Percentiles rank a stretch among this genome's conserved stretches.
phyloP scores from a whole-genome alignment of 2,797 vertebrate species.

The Silurus aristotelis region DNA sequence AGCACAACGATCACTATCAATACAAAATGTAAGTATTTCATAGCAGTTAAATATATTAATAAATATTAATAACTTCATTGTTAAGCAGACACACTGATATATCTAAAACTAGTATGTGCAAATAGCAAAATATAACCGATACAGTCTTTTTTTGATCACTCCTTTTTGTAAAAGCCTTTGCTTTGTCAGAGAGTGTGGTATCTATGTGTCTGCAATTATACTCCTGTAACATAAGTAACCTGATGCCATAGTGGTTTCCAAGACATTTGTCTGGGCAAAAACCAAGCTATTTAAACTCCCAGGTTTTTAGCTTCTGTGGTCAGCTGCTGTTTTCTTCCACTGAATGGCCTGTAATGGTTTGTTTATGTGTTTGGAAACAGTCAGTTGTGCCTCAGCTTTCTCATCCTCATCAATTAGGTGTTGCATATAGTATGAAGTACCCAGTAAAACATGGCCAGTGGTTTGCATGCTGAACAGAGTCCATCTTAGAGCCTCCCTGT shows the following conservation, averaged over 20 bases:
- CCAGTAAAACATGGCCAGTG: slow-evolving; percentile 88
- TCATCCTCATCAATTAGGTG: slow-evolving; percentile 85
- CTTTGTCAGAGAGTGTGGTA: neutral
- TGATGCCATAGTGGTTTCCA: slow-evolving; percentile 8
- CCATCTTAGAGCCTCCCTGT: slow-evolving; percentile 88
- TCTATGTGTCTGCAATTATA: slow-evolving; percentile 14
- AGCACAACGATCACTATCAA: neutral
- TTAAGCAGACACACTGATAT: neutral
- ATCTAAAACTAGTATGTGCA: slow-evolving; percentile 23
- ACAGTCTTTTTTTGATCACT: slow-evolving; percentile 10
- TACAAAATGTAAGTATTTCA: slow-evolving; percentile 9
- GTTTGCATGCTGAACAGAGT: slow-evolving; percentile 88
- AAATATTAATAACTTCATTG: slow-evolving; percentile 26
- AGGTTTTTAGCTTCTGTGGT: slow-evolving; percentile 13
- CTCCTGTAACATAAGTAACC: slow-evolving; percentile 29
- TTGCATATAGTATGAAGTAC: slow-evolving; percentile 90
- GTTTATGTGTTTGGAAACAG: slow-evolving; percentile 24
- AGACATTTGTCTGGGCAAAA: neutral
- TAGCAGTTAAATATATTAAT: slow-evolving; percentile 22
- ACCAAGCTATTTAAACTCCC: neutral
- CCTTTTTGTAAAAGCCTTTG: neutral
- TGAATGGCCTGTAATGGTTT: slow-evolving; percentile 45
- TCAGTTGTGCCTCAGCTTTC: slow-evolving; percentile 60
- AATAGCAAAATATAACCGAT: slow-evolving; percentile 18
- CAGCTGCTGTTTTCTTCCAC: slow-evolving; percentile 37